Evolutionary conservation across 1,140 invertebrate species (phyloP).

Genomic region (Harlomillsia oculata): DNA sequence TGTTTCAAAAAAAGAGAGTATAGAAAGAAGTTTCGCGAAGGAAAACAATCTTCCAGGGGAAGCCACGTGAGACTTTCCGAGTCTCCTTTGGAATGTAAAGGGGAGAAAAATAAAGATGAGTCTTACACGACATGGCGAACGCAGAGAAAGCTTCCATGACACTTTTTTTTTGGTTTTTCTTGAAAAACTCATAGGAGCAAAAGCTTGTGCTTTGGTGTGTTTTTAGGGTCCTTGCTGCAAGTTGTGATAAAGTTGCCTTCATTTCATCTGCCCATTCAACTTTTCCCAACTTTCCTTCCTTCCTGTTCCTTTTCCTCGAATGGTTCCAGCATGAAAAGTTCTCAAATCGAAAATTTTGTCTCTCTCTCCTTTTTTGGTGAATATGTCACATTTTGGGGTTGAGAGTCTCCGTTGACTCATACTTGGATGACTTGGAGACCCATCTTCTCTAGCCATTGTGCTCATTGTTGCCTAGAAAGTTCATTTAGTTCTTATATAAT

Average conservation of each 20-base stretch:
- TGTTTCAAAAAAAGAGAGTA: too few species aligned
- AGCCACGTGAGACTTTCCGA: too few species aligned
- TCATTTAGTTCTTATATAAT: conserved; percentile 20
- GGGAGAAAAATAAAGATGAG: too few species aligned
- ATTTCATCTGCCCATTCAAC: background rate
- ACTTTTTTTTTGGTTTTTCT: too few species aligned
- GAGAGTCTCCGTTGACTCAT: background rate
- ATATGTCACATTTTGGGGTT: background rate
- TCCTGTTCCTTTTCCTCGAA: background rate
- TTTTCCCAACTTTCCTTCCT: background rate
- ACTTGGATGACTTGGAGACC: background rate
- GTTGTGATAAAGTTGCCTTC: conserved; percentile 1
- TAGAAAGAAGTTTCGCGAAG: too few species aligned
- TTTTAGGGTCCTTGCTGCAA: background rate
- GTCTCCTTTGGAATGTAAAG: too few species aligned
- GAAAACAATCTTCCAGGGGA: too few species aligned
- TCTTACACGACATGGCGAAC: conserved; percentile 4
- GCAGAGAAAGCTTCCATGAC: background rate
- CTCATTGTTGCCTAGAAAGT: conserved; percentile 16
- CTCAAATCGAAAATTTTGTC: background rate
- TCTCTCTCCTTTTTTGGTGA: background rate
- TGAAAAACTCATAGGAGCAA: background rate
- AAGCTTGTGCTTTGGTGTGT: background rate
- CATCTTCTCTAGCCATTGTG: conserved; percentile 8
- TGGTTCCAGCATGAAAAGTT: background rate